Evolutionary conservation across 1,140 invertebrate species (phyloP), one percentile per base, ranked within the genome.

Genomic region (Leptinotarsa texana): DNA sequence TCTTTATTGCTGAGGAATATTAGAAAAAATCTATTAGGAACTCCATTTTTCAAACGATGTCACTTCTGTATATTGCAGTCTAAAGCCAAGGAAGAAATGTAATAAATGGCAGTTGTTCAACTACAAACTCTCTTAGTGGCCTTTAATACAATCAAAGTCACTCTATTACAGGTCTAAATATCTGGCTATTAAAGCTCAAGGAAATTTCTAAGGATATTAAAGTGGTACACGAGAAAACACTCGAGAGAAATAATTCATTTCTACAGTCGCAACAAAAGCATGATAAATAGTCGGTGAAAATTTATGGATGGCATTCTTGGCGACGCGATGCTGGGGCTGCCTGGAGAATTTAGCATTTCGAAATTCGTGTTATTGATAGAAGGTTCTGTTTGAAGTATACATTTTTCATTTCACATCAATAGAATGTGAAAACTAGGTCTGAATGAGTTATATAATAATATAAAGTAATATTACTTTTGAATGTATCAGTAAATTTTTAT

Each of bases 161-260:
- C 71, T 62, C 71, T 73, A 73, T 73, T 73, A 73, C 27, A 73
- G 71, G 61, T 65, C 61, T 73, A 62, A 73, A 73, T 73, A 73
- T 73, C 24, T 18, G 42, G 47, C 71, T 73, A 73, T 73, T 73
- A 73, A 22, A 22, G 62, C 71, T 62, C 18, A 48, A 65, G 57
- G 71, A 65, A 73, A 65, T 65, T 73, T 73, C 62, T 49, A 73
- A 63, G 33, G 71, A 63, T 48, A 65, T 73, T 65, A 73, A 73
- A 73, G 71, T 65, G 71, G 71, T 73, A 73, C 71, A 73, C 33
- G 71, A 73, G 71, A 73, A 73, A 73, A 73, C 71, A 73, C 71
- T 73, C 33, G 61, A 22, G 71, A 48, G 62, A 21, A 62, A 73
- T 73, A 73, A 73, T 73, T 73, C 62, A 61, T 63, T 69, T 69